Percentiles rank a stretch among this genome's conserved stretches.
phyloP scores from a whole-genome alignment of 2,113 vertebrate genomes.

The Mionectes macconnelli region DNA sequence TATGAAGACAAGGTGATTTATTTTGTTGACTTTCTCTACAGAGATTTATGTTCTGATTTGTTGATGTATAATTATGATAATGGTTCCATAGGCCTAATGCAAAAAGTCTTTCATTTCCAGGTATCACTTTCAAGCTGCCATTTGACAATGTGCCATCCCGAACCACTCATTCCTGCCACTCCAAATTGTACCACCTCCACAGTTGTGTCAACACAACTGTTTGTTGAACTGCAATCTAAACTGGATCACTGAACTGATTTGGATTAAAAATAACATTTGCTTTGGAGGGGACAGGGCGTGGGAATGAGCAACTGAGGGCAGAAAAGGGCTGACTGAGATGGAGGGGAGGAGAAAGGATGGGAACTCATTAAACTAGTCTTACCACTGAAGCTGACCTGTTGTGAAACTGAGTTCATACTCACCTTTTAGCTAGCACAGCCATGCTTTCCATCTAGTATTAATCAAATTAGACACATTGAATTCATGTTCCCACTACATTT shows the following conservation, averaged over 20 bases:
- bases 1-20: not conserved
- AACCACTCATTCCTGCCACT: not conserved
- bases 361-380: conserved; percentile 9
- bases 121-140: not conserved
- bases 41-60: not conserved
- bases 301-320: conserved; percentile 14
- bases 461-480: not conserved
- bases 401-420: not conserved
- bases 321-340: not conserved
- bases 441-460: not conserved
- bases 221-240: conserved; percentile 43
- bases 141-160: conserved; percentile 15
- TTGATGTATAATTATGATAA: not conserved
- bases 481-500: not conserved
- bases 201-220: conserved; percentile 56
- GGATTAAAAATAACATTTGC: conserved; percentile 44
- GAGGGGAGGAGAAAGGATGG: not conserved
- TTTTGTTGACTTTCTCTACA: not conserved
- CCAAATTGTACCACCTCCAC: conserved; percentile 31
- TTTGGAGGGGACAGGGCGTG: conserved; percentile 33
- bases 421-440: not conserved
- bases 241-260: conserved; percentile 50
- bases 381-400: not conserved
- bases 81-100: not conserved
- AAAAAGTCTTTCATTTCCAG: conserved; percentile 15